These are phyloP conservation scores for Lasioglossum lativentre DNA, from an alignment of 2,888 invertebrate species.

Conservation along the genomic window DNA sequence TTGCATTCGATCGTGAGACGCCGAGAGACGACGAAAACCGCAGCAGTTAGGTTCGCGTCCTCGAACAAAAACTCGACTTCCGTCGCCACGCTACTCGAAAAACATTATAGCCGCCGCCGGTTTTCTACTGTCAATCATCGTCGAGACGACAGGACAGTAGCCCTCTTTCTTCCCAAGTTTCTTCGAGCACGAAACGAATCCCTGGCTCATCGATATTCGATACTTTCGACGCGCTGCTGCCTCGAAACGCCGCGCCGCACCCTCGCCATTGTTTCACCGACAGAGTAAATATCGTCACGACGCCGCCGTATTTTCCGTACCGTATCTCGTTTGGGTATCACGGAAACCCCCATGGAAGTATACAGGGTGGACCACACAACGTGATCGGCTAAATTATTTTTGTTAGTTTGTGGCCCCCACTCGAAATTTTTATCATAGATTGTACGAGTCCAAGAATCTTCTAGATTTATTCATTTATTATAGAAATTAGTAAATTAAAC, in stretches of 20 bases:
- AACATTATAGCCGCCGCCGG: slow-evolving; percentile 27
- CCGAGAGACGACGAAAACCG: background rate
- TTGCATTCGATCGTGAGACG: background rate
- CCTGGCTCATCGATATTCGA: slow-evolving; percentile 46
- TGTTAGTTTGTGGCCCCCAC: too few relatives aligned
- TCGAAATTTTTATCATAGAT: too few relatives aligned
- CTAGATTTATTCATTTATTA: too few relatives aligned
- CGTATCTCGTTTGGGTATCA: background rate
- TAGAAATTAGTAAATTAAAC: too few relatives aligned
- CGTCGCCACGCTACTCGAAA: background rate
- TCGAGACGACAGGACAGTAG: background rate
- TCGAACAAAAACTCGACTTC: slow-evolving; percentile 26
- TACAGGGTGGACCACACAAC: background rate
- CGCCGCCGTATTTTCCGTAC: background rate
- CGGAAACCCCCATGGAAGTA: background rate
- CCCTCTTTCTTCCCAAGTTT: slow-evolving; percentile 32
- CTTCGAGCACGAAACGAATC: slow-evolving; percentile 51
- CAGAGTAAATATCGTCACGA: slow-evolving; percentile 32
- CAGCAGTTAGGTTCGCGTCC: slow-evolving; percentile 3
- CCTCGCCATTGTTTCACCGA: slow-evolving; percentile 32
- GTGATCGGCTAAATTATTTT: background rate
- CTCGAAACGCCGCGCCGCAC: background rate
- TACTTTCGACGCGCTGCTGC: slow-evolving; percentile 37
- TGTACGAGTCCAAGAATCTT: too few relatives aligned
- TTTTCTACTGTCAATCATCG: slow-evolving; percentile 63